phyloP scores from a whole-genome alignment of 1,140 invertebrate species.

The Drosophila serrata region DNA sequence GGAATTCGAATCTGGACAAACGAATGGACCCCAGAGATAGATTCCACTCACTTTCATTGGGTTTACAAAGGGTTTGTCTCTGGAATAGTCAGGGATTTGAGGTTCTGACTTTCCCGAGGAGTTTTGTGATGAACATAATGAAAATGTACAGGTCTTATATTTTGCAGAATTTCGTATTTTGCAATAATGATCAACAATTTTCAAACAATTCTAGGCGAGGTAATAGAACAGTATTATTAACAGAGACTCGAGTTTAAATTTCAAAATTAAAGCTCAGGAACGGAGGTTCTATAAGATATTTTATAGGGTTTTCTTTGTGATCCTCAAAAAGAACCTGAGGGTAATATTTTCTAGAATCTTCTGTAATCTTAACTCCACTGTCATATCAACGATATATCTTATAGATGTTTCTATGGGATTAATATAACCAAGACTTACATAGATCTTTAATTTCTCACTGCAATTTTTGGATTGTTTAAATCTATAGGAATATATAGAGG shows the following conservation, averaged over 20 bases:
- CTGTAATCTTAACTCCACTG: background rate
- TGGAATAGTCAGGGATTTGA: too few species aligned
- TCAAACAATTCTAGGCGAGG: background rate
- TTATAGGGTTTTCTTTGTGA: background rate
- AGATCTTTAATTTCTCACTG: constrained; percentile 16
- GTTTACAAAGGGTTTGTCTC: background rate
- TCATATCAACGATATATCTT: background rate
- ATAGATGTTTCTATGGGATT: background rate
- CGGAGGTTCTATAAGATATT: background rate
- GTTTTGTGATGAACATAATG: background rate
- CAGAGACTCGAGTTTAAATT: background rate
- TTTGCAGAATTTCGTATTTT: background rate
- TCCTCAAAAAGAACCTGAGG: background rate
- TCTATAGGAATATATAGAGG: background rate
- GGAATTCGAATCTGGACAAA: constrained; percentile 34
- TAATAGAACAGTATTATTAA: background rate
- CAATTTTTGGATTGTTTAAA: background rate
- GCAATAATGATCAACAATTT: background rate
- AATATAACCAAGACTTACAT: constrained; percentile 20
- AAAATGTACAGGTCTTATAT: accelerated
- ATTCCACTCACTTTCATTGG: constrained; percentile 35
- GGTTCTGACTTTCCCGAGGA: too few species aligned
- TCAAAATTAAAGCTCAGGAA: background rate
- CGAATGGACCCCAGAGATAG: constrained; percentile 32
- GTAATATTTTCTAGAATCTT: background rate